Conservation (phyloP, 2,888 invertebrate genomes). For the Oeneis ivallda region DNA sequence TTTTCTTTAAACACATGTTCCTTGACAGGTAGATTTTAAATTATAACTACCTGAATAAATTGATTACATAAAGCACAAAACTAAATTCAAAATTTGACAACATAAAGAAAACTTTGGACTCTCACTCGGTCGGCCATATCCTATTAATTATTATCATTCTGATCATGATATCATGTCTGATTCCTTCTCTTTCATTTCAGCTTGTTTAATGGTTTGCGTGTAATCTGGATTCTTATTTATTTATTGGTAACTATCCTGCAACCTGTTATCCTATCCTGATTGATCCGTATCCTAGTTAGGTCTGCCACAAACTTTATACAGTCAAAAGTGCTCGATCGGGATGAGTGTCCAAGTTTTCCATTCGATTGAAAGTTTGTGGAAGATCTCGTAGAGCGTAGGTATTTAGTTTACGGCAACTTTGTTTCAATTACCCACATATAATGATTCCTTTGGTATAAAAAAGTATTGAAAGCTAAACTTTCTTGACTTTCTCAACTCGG, state of each 20-base stretch:
- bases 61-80: neutral
- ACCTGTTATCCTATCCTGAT: conserved; percentile 51
- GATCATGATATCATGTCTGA: no score
- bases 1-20: no score
- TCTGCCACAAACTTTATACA: conserved; percentile 69
- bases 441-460: no score
- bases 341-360: conserved; percentile 64
- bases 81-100: conserved; percentile 58
- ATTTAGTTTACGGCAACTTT: conserved; percentile 5
- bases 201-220: conserved; percentile 81
- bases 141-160: conserved; percentile 38
- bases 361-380: conserved; percentile 64
- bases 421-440: neutral
- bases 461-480: no score
- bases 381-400: conserved; percentile 48
- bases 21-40: neutral
- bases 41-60: neutral
- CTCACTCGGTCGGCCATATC: conserved; percentile 57
- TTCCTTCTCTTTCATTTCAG: conserved; percentile 66
- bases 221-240: conserved; percentile 73
- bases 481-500: no score
- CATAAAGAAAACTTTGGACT: conserved; percentile 65
- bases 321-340: conserved; percentile 54
- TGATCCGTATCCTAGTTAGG: conserved; percentile 42
- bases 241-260: conserved; percentile 72